Evolutionary conservation across 2,797 vertebrate species (phyloP).

Genomic region (Bradypodion ventrale): DNA sequence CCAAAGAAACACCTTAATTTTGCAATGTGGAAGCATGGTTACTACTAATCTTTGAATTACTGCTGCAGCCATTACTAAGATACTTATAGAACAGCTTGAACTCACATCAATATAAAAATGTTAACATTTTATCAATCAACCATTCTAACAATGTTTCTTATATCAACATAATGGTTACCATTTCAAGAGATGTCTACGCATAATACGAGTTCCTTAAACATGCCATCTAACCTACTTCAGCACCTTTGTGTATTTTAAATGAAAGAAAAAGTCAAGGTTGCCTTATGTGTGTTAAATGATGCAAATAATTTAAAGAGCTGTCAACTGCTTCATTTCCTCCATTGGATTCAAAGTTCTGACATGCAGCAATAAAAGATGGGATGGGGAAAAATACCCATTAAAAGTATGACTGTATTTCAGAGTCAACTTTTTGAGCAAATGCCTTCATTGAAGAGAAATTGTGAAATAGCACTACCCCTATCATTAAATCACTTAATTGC

Average conservation of each 20-base stretch:
- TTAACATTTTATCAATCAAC: background rate
- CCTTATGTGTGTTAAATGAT: background rate
- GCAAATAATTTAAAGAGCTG: background rate
- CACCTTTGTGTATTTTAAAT: background rate
- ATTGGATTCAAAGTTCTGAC: background rate
- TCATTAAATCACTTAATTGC: background rate
- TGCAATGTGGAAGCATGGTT: background rate
- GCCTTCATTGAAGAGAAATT: background rate
- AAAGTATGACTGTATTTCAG: background rate
- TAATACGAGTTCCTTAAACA: background rate
- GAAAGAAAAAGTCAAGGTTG: background rate
- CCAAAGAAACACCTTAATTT: background rate
- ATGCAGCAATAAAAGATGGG: background rate
- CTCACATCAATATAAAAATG: background rate
- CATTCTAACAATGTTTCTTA: background rate
- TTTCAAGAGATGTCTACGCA: background rate
- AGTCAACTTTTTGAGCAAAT: background rate
- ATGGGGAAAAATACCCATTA: background rate
- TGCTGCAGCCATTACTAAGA: background rate
- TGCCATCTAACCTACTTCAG: background rate
- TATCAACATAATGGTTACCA: background rate
- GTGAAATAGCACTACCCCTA: background rate
- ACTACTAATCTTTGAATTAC: background rate
- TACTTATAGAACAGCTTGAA: background rate
- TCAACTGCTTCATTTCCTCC: background rate